A percentile compares a stretch with the other conserved stretches of the same genome.
These are phyloP conservation scores for Cyanistes caeruleus DNA, from an alignment of 2,113 vertebrate genomes.

Conservation along the genomic window DNA sequence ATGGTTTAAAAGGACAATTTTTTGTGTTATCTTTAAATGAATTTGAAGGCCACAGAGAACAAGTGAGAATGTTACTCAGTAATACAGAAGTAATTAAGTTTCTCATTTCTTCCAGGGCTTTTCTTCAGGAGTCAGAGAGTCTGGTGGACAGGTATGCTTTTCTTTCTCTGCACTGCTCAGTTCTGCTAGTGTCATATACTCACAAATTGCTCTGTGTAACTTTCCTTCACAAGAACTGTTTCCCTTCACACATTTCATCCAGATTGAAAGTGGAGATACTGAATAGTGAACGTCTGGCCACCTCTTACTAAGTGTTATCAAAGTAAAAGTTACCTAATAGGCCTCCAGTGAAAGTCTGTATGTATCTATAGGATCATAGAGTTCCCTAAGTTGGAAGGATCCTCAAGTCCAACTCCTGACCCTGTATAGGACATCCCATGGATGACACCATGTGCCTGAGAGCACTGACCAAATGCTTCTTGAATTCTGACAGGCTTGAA, in stretches of 20 bases:
- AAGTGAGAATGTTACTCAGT: neutral
- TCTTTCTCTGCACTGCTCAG: neutral
- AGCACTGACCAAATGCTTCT: neutral
- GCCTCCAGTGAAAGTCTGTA: neutral
- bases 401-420: neutral
- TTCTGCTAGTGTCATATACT: neutral
- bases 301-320: neutral
- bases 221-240: neutral
- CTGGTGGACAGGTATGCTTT: slow-evolving; percentile 41
- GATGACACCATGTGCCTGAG: neutral
- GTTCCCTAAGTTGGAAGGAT: neutral
- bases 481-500: neutral
- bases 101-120: neutral
- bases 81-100: neutral
- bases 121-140: slow-evolving; percentile 29
- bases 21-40: neutral
- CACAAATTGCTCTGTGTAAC: neutral
- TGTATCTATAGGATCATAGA: neutral
- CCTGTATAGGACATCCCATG: neutral
- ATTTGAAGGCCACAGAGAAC: neutral
- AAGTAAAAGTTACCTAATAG: neutral
- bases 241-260: neutral
- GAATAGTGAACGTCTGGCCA: neutral
- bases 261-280: neutral
- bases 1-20: neutral